phyloP scores from a whole-genome alignment of 1,140 invertebrate species.

The Drosophila kikkawai region DNA sequence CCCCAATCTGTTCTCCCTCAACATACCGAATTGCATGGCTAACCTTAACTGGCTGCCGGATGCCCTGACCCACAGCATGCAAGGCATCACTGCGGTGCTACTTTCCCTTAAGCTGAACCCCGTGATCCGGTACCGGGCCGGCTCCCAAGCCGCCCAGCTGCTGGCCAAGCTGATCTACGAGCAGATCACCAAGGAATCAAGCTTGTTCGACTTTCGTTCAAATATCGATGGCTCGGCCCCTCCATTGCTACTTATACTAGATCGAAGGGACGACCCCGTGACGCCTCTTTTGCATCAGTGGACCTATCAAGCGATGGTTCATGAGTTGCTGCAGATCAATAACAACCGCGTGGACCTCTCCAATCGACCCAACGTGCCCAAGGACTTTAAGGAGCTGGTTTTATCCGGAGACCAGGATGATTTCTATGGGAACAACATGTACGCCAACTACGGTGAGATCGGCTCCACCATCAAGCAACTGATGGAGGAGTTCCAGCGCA shows the following conservation, averaged over 20 bases:
- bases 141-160: conserved; percentile 93
- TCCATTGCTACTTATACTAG: conserved; percentile 94
- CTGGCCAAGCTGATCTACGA: conserved; percentile 94
- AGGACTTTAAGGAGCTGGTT: conserved; percentile 97
- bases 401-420: conserved; percentile 98
- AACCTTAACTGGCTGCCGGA: conserved; percentile 91
- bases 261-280: conserved; percentile 96
- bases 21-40: conserved; percentile 88
- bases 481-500: conserved; percentile 99
- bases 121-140: conserved; percentile 95
- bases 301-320: conserved; percentile 99
- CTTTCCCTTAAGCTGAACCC: conserved; percentile 97
- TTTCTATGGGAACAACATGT: conserved; percentile 98
- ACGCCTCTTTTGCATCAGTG: conserved; percentile 99
- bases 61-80: conserved; percentile 91
- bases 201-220: conserved; percentile 93
- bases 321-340: conserved; percentile 97
- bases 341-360: conserved; percentile 98
- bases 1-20: conserved; percentile 94
- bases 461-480: conserved; percentile 98
- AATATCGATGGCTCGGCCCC: conserved; percentile 87
- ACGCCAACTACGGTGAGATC: conserved; percentile 99
- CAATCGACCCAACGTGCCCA: conserved; percentile 92
- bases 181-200: conserved; percentile 94
- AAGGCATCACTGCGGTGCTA: conserved; percentile 94